A percentile compares a stretch with the other conserved stretches of the same genome.
Conservation (phyloP, 2,113 vertebrate species). For the Orycteropus afer region DNA sequence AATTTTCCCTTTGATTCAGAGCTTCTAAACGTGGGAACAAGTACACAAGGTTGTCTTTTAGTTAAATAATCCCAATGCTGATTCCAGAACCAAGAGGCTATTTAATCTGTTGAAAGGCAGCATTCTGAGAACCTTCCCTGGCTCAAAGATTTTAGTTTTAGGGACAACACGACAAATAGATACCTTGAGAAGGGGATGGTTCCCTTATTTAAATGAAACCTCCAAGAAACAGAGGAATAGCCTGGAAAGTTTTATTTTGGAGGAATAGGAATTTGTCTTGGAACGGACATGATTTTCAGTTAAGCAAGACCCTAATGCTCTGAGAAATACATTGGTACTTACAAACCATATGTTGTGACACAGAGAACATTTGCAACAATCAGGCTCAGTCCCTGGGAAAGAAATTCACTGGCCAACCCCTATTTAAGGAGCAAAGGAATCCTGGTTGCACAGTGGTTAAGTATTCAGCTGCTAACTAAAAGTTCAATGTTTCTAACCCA, state of each 20-base stretch:
- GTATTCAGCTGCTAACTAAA: no score
- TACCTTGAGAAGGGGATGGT: slow-evolving; percentile 11
- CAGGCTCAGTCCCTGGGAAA: not conserved
- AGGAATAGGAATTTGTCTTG: not conserved
- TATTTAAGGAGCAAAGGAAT: not conserved
- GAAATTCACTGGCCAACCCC: not conserved
- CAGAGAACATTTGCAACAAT: not conserved
- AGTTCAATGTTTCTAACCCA: not conserved
- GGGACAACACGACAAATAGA: not conserved
- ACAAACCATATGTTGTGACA: not conserved
- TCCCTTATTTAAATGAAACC: slow-evolving; percentile 56
- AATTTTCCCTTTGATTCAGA: slow-evolving; percentile 52
- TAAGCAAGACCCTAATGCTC: not conserved
- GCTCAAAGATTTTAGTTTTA: slow-evolving; percentile 48
- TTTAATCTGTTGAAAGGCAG: slow-evolving; percentile 65
- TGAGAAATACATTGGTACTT: not conserved
- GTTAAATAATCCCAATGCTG: not conserved
- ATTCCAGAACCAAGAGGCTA: not conserved
- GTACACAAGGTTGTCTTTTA: slow-evolving; percentile 37
- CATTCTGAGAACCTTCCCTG: slow-evolving; percentile 40
- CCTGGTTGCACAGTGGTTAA: no score
- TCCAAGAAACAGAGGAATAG: not conserved
- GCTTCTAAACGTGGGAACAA: slow-evolving; percentile 30
- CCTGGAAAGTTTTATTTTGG: not conserved
- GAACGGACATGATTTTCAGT: not conserved